Evolutionary conservation across 2,113 vertebrate species (phyloP).

Genomic region (Pelusios castaneus): DNA sequence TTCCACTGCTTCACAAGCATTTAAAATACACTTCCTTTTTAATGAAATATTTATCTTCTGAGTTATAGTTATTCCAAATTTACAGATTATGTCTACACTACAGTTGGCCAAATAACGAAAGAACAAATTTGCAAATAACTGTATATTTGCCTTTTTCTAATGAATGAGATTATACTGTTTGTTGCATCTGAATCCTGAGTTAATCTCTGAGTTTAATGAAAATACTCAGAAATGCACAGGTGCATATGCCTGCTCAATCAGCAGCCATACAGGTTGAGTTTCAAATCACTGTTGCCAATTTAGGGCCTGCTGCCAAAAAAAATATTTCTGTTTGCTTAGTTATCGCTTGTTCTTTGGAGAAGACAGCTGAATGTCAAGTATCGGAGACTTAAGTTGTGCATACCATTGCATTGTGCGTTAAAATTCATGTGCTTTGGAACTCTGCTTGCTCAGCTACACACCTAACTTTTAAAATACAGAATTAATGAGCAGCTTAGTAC

Average conservation of each 20-base stretch:
- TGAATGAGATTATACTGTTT: neutral
- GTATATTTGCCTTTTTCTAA: neutral
- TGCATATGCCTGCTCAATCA: neutral
- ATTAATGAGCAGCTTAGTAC: neutral
- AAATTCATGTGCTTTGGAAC: neutral
- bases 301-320: neutral
- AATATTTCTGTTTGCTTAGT: slow-evolving; percentile 48
- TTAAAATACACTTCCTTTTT: fast-evolving
- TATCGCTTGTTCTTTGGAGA: slow-evolving; percentile 37
- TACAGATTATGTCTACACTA: neutral
- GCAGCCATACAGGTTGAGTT: neutral
- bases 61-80: neutral
- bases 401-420: neutral
- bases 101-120: neutral
- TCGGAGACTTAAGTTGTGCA: neutral
- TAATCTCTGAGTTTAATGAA: neutral
- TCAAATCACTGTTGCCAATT: slow-evolving; percentile 1
- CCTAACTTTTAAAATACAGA: neutral
- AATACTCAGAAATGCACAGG: neutral
- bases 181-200: neutral
- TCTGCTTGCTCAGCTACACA: neutral
- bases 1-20: neutral
- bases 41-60: neutral
- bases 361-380: slow-evolving; percentile 19
- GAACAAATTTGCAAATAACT: neutral